phyloP scores from a whole-genome alignment of 2,888 invertebrate species.

The Ametastegia equiseti region DNA sequence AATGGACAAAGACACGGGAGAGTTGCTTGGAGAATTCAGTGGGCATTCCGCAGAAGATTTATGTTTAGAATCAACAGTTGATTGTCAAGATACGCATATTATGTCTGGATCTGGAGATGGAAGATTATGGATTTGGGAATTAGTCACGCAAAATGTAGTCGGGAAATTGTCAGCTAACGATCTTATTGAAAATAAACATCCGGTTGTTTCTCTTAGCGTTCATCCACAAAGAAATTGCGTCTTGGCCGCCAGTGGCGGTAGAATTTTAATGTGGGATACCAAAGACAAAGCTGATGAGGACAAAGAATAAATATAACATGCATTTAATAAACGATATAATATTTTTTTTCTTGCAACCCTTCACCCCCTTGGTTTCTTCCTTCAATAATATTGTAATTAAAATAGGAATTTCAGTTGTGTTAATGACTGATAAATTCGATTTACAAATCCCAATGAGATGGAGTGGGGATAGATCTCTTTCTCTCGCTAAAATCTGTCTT shows the following conservation, averaged over 20 bases:
- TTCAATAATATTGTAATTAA: too few species aligned
- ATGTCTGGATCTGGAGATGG: conserved; percentile 95
- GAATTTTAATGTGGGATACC: conserved; percentile 84
- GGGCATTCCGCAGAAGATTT: conserved; percentile 92
- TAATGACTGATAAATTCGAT: too few species aligned
- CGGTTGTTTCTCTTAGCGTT: conserved; percentile 82
- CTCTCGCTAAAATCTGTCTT: neutral
- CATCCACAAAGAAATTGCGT: conserved; percentile 88
- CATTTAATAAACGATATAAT: neutral
- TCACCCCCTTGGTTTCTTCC: too few species aligned
- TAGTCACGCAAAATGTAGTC: conserved; percentile 85
- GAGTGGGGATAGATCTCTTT: too few species aligned
- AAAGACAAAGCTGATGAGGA: conserved; percentile 53
- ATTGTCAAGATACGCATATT: conserved; percentile 90
- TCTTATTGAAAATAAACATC: conserved; percentile 70
- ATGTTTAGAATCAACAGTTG: conserved; percentile 91
- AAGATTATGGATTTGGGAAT: conserved; percentile 91
- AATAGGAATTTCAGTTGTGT: too few species aligned
- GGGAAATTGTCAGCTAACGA: conserved; percentile 71
- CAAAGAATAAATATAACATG: neutral
- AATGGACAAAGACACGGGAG: conserved; percentile 92
- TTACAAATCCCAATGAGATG: too few species aligned
- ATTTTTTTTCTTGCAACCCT: neutral
- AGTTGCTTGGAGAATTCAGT: conserved; percentile 85
- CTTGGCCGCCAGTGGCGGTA: conserved; percentile 86